phyloP scores from a whole-genome alignment of 2,797 vertebrate species.

The Xerus rutilus region DNA sequence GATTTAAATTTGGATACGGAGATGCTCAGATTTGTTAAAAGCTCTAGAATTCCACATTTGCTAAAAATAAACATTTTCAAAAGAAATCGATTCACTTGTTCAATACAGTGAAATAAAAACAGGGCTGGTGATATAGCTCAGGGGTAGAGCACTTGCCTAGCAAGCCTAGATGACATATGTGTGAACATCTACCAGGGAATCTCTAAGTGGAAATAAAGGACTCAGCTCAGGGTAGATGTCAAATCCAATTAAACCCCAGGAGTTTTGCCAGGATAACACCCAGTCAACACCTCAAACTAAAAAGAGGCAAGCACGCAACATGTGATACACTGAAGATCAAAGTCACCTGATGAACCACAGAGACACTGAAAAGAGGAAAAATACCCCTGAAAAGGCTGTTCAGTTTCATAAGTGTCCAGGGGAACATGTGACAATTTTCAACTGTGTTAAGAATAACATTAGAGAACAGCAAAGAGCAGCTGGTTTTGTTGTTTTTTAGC shows the following conservation, averaged over 20 bases:
- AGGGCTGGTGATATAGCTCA: background rate
- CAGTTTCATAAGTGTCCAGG: background rate
- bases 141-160: background rate
- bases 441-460: background rate
- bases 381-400: background rate
- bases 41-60: background rate
- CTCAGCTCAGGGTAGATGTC: no score
- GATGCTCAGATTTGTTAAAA: constrained; percentile 59
- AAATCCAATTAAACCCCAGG: background rate
- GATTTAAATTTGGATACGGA: constrained; percentile 40
- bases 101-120: constrained; percentile 17
- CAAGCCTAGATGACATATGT: no score
- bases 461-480: background rate
- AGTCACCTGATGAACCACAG: background rate
- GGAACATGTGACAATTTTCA: background rate
- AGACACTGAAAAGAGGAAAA: constrained; percentile 49
- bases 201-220: background rate
- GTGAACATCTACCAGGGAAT: background rate
- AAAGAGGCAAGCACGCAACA: background rate
- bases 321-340: background rate
- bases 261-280: constrained; percentile 9
- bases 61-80: constrained; percentile 55
- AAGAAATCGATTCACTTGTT: constrained; percentile 32
- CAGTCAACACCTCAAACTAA: constrained; percentile 15
- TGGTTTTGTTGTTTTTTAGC: background rate